phyloP scores from a whole-genome alignment of 2,888 invertebrate species.

The Athrips mouffetella region DNA sequence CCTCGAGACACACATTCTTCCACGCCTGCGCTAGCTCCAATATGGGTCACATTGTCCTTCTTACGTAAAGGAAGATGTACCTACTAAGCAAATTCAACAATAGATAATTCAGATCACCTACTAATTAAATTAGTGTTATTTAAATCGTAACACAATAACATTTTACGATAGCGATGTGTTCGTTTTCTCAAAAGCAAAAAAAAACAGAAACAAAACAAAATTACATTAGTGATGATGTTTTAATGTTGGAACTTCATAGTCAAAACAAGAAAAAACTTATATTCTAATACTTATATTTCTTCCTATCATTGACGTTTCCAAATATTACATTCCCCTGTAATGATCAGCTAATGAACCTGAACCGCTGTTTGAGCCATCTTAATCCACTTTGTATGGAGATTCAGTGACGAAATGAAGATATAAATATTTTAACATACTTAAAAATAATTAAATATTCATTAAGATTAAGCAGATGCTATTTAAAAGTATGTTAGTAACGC shows the following conservation, averaged over 20 bases:
- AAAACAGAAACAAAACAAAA: not conserved
- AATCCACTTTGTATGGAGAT: conserved; percentile 2
- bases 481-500: conserved; percentile 10
- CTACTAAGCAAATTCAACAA: no score
- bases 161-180: not conserved
- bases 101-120: no score
- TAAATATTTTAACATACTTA: conserved; percentile 15
- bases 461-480: conserved; percentile 13
- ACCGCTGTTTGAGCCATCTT: not conserved
- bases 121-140: no score
- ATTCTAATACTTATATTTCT: no score
- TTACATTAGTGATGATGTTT: not conserved
- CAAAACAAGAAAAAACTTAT: no score
- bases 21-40: conserved; percentile 61
- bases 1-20: conserved; percentile 62
- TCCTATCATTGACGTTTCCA: no score
- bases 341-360: not conserved
- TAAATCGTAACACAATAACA: no score
- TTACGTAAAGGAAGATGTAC: conserved; percentile 27
- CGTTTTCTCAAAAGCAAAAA: not conserved
- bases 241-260: no score
- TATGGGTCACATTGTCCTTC: conserved; percentile 66
- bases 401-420: conserved; percentile 14
- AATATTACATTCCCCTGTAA: not conserved
- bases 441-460: conserved; percentile 15